These are phyloP conservation scores for Vombatus ursinus DNA, from an alignment of 2,113 vertebrate genomes.

Conservation along the genomic window DNA sequence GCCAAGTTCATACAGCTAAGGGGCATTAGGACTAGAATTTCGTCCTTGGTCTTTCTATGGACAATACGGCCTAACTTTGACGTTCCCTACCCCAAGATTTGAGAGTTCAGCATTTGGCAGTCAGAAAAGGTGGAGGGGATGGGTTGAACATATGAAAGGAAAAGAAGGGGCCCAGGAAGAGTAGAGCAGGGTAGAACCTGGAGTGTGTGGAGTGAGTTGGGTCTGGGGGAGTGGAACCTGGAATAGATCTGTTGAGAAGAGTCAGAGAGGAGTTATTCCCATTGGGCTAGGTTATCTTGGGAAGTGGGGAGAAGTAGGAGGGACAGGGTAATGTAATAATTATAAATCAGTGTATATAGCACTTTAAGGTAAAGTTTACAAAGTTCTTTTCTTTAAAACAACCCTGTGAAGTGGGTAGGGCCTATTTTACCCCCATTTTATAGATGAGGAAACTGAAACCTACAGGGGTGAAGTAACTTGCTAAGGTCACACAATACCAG, in stretches of 20 bases:
- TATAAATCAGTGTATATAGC: neutral
- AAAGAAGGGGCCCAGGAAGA: neutral
- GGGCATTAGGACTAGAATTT: neutral
- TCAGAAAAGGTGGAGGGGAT: neutral
- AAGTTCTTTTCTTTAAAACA: neutral
- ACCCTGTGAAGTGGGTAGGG: neutral
- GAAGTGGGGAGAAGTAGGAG: neutral
- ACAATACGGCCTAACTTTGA: neutral
- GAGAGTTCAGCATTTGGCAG: neutral
- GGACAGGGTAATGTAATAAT: neutral
- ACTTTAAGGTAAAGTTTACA: neutral
- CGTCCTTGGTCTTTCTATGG: neutral
- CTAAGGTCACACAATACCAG: neutral
- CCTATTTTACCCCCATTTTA: neutral
- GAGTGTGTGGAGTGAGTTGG: neutral
- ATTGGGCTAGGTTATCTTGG: neutral
- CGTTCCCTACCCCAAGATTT: neutral
- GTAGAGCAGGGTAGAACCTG: neutral
- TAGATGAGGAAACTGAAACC: neutral
- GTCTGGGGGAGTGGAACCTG: neutral
- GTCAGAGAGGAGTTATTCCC: neutral
- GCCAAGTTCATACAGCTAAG: neutral
- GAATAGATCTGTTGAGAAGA: neutral
- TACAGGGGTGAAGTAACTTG: neutral
- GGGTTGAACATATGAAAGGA: neutral